These are phyloP conservation scores for Myiagra hebetior DNA, from an alignment of 2,113 vertebrate genomes.

Conservation along the genomic window DNA sequence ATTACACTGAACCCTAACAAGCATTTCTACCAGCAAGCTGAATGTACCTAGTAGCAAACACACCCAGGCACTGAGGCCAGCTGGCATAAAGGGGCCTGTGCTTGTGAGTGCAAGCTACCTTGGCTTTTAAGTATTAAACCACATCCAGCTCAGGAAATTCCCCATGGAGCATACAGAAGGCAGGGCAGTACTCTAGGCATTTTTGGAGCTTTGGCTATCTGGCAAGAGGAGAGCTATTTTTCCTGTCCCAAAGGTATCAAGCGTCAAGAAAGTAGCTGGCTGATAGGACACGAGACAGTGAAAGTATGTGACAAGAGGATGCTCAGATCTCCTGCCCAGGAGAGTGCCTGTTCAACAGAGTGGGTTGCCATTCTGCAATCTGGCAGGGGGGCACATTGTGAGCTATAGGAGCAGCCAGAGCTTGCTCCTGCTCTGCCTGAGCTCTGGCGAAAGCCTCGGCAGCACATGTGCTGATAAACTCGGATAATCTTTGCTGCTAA, in stretches of 20 bases:
- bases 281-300: background rate
- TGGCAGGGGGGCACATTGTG: fast-evolving
- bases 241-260: background rate
- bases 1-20: background rate
- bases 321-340: background rate
- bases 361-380: background rate
- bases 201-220: background rate
- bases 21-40: background rate
- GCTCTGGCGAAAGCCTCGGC: background rate
- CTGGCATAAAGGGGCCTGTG: background rate
- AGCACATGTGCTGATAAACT: background rate
- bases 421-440: background rate
- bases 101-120: background rate
- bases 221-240: background rate
- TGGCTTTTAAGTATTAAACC: background rate
- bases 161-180: background rate
- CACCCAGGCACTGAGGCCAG: background rate
- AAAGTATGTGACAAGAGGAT: fast-evolving
- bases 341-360: too few species aligned
- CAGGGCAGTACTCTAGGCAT: background rate
- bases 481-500: background rate
- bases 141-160: background rate
- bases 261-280: background rate
- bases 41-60: background rate
- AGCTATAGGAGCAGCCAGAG: background rate